Conservation (phyloP, 2,113 vertebrate genomes). For the Cheilinus undulatus region DNA sequence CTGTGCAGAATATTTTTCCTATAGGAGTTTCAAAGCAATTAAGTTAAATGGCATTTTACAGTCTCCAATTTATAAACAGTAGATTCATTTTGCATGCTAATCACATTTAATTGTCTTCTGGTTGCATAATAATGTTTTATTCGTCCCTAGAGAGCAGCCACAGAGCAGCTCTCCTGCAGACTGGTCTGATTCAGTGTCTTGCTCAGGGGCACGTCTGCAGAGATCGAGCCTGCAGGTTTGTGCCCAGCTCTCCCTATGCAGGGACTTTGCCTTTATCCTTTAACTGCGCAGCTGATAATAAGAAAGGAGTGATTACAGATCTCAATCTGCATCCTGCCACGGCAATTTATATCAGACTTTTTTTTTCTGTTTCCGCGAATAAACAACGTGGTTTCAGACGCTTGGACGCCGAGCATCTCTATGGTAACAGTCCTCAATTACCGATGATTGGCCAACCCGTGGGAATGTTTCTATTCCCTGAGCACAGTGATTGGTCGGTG, state of each 20-base stretch:
- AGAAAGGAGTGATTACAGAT: constrained; percentile 60
- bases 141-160: constrained; percentile 10
- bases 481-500: constrained; percentile 83
- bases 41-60: constrained; percentile 44
- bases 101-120: constrained; percentile 41
- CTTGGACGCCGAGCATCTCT: constrained; percentile 86
- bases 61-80: constrained; percentile 43
- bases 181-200: constrained; percentile 4
- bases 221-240: constrained; percentile 15
- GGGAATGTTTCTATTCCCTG: constrained; percentile 82
- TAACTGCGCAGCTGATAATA: constrained; percentile 24
- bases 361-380: constrained; percentile 65
- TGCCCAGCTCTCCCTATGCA: constrained; percentile 5
- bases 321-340: constrained; percentile 55
- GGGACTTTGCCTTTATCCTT: constrained; percentile 37
- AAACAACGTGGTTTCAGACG: constrained; percentile 82
- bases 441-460: constrained; percentile 84
- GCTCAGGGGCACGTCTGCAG: constrained; percentile 35
- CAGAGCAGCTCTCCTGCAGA: constrained; percentile 9
- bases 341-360: constrained; percentile 46
- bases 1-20: constrained; percentile 18
- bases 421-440: constrained; percentile 84
- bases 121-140: constrained; percentile 35
- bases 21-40: constrained; percentile 46
- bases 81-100: constrained; percentile 45